Percentiles rank a stretch among this genome's conserved stretches.
Evolutionary conservation across 2,113 vertebrate species (phyloP).

Genomic region (Australoheros scitulus): DNA sequence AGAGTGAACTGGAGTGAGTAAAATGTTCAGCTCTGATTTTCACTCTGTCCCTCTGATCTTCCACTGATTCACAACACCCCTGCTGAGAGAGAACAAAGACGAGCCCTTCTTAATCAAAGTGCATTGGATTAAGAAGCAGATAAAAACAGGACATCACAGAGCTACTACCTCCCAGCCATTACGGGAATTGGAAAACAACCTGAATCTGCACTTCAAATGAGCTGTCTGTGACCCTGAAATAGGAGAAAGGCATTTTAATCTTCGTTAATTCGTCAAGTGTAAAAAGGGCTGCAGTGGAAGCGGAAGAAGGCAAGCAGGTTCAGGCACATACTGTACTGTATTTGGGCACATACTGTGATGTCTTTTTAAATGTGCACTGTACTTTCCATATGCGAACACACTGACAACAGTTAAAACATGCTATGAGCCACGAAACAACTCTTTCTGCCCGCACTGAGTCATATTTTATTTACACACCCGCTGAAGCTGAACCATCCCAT

Average conservation of each 20-base stretch:
- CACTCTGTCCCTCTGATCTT: constrained; percentile 69
- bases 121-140: constrained; percentile 71
- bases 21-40: constrained; percentile 56
- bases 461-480: constrained; percentile 74
- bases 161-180: constrained; percentile 53
- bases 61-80: constrained; percentile 45
- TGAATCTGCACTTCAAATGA: constrained; percentile 70
- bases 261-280: constrained; percentile 54
- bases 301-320: constrained; percentile 31
- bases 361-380: not conserved
- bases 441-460: constrained; percentile 37
- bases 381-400: constrained; percentile 3
- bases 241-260: constrained; percentile 72
- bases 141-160: constrained; percentile 69
- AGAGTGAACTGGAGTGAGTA: constrained; percentile 67
- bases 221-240: constrained; percentile 66
- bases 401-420: constrained; percentile 20
- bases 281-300: constrained; percentile 37
- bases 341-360: not conserved
- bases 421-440: constrained; percentile 34
- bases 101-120: constrained; percentile 75
- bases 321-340: not conserved
- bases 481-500: constrained; percentile 64
- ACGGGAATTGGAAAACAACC: constrained; percentile 71
- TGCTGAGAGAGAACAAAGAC: constrained; percentile 76